These are phyloP conservation scores for Melanostoma mellinum DNA, from an alignment of 2,888 invertebrate genomes.

Conservation along the genomic window DNA sequence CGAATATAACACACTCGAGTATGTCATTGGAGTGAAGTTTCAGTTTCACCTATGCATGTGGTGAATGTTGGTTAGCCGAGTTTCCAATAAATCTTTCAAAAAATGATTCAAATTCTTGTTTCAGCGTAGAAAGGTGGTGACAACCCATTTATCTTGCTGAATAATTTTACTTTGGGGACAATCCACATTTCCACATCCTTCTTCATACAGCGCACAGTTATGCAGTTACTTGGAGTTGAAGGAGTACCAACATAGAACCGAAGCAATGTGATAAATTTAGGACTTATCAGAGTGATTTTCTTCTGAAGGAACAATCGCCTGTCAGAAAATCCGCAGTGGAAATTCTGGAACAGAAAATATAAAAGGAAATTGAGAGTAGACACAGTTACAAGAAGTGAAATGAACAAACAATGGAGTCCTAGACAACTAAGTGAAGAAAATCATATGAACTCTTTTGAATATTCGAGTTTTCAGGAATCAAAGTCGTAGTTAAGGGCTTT, in stretches of 20 bases:
- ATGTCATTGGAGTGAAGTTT: not conserved
- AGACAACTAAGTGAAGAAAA: too few relatives aligned
- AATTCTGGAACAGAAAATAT: too few relatives aligned
- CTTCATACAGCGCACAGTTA: slow-evolving; percentile 20
- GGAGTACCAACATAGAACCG: not conserved
- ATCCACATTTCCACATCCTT: slow-evolving; percentile 35
- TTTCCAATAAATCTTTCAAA: slow-evolving; percentile 69
- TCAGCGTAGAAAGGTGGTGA: slow-evolving; percentile 67
- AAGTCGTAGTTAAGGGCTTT: too few relatives aligned
- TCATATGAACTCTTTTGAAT: too few relatives aligned
- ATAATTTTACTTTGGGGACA: slow-evolving; percentile 71
- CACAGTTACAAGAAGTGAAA: too few relatives aligned
- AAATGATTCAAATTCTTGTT: slow-evolving; percentile 71
- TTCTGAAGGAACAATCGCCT: too few relatives aligned
- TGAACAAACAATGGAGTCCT: too few relatives aligned
- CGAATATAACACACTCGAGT: slow-evolving; percentile 12
- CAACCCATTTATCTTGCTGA: slow-evolving; percentile 71
- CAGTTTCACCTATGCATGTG: slow-evolving; percentile 41
- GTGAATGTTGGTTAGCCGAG: slow-evolving; percentile 48
- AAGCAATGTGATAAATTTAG: too few relatives aligned
- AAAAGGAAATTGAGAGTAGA: too few relatives aligned
- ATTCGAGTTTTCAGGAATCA: too few relatives aligned
- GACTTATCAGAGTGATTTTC: too few relatives aligned
- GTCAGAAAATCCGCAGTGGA: too few relatives aligned
- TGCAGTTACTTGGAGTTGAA: not conserved